Percentiles rank a stretch among this genome's conserved stretches.
phyloP scores from a whole-genome alignment of 2,113 vertebrate genomes.

The Clarias magur region DNA sequence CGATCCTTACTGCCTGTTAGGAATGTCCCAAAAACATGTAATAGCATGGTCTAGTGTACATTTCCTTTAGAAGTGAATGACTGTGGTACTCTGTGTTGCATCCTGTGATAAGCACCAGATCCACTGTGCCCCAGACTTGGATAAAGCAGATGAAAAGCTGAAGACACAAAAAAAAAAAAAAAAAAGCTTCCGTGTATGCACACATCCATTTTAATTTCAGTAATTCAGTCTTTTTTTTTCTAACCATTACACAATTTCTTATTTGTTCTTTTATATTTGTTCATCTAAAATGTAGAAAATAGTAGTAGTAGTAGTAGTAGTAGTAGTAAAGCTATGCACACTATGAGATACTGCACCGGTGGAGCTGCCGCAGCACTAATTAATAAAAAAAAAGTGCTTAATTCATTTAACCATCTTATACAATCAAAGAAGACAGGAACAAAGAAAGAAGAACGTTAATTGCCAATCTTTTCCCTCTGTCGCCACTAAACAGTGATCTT shows the following conservation, averaged over 20 bases:
- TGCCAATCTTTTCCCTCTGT: background rate
- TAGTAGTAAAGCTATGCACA: background rate
- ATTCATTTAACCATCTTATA: constrained; percentile 15
- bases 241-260: no score
- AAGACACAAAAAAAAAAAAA: background rate
- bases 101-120: background rate
- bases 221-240: background rate
- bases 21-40: background rate
- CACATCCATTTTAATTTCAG: background rate
- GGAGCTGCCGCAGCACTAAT: background rate
- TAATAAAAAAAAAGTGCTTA: background rate
- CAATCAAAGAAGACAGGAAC: constrained; percentile 20
- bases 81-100: background rate
- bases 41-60: background rate
- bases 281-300: background rate
- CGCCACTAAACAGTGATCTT: constrained; percentile 17
- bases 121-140: background rate
- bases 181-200: background rate
- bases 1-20: background rate
- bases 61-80: background rate
- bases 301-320: background rate
- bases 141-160: background rate
- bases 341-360: background rate
- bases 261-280: background rate
- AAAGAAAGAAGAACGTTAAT: background rate